Conservation (phyloP, 2,797 vertebrate species). For the Anguilla pacifica region DNA sequence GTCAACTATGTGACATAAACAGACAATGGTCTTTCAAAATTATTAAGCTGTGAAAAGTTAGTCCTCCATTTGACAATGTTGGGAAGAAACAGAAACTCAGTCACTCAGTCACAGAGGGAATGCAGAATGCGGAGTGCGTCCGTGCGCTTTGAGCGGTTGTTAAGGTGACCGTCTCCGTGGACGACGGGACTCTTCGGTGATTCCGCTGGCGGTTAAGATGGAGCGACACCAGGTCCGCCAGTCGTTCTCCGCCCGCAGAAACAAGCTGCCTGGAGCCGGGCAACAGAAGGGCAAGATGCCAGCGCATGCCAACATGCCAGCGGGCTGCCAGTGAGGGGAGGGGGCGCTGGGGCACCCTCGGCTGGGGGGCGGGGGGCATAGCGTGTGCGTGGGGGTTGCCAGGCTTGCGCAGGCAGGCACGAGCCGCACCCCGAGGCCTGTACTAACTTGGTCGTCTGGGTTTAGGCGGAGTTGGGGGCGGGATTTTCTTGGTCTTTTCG, state of each 20-base stretch:
- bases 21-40: neutral
- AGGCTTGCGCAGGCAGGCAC: constrained; percentile 68
- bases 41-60: neutral
- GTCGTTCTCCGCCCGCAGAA: constrained; percentile 33
- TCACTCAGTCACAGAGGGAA: neutral
- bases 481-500: constrained; percentile 78
- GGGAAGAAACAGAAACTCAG: neutral
- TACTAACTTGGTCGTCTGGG: constrained; percentile 88
- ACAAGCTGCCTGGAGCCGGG: constrained; percentile 39
- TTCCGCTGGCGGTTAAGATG: constrained; percentile 28
- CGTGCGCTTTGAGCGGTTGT: constrained; percentile 33
- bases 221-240: constrained; percentile 32
- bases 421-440: constrained; percentile 53
- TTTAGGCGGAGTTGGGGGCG: constrained; percentile 81
- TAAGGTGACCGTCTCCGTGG: constrained; percentile 50
- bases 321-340: neutral
- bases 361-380: constrained; percentile 40
- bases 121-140: neutral
- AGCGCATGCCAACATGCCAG: constrained; percentile 71
- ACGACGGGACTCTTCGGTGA: neutral
- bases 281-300: constrained; percentile 54
- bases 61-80: neutral
- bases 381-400: constrained; percentile 46
- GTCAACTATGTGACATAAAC: neutral
- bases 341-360: constrained; percentile 36